Evolutionary conservation across 2,113 vertebrate genomes (phyloP), one percentile per base, ranked within the genome.

Genomic region (Oreocharis arfaki): DNA sequence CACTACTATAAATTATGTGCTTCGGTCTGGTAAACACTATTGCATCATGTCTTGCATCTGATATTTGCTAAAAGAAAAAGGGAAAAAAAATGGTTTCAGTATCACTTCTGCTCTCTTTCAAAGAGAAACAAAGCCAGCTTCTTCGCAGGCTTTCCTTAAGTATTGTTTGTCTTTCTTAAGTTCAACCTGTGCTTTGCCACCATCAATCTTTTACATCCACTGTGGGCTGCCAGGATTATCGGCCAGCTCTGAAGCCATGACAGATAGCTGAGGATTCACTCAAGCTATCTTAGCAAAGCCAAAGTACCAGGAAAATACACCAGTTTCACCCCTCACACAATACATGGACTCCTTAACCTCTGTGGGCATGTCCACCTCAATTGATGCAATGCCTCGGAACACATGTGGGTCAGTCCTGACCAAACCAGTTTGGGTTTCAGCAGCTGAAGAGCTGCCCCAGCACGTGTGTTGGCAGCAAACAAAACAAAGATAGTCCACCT

Each of bases 1-100:
- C 96, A 96, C 69, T 84, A 47, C 49, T 76, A 61, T 89, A 94
- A 94, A 95, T 95, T 77, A 94, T 47, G 83, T 82, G 86, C 73
- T 84, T 87, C 2, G 0, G 96, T 95, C 88, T 92, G 89, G 79
- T 94, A 95, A 96, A 94, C 93, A 94, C 60, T 78, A 69, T 96
- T 90, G 94, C 96, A 92, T 96, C 96, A 92, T 61, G 53, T 68
- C 88, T 78, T 57, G 73, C 76, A 84, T 93, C 82, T 84, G 65
- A 90, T 73, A 82, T 30, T 37, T 9, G 6, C 73, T 55, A 68
- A 70, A 89, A 60, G 47, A 68, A 71, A 90, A 77, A 79, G 30
- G 32, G 21, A 9, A 47, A 61, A 81, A 46, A 87, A 35, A 13
- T 9, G 12, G 37, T 73, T 94, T 93, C 71, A 88, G 61, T 81